Evolutionary conservation across 1,140 invertebrate genomes (phyloP).

Genomic region (Vollenhovia emeryi): DNA sequence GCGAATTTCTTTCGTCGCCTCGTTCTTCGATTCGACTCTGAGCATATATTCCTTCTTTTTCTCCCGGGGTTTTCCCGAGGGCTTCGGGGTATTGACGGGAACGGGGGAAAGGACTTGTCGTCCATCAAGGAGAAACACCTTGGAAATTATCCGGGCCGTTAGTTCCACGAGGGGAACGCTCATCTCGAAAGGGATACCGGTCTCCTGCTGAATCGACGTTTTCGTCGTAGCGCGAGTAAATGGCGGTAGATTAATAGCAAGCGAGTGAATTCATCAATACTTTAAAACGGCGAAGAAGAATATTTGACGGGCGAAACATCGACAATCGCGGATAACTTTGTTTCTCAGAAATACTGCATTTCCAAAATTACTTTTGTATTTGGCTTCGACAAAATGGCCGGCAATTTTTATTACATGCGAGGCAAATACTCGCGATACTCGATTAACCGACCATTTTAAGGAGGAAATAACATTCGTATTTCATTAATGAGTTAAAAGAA

Average conservation of each 20-base stretch:
- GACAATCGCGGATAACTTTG: too few relatives aligned
- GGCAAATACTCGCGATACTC: not conserved
- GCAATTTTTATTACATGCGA: not conserved
- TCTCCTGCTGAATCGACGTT: constrained; percentile 41
- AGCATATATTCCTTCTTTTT: constrained; percentile 18
- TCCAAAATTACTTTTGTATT: too few relatives aligned
- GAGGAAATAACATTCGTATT: not conserved
- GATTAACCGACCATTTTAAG: not conserved
- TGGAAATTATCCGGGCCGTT: constrained; percentile 57
- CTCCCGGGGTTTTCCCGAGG: not conserved
- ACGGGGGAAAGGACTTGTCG: constrained; percentile 33
- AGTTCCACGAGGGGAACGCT: not conserved
- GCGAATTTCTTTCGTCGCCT: constrained; percentile 20
- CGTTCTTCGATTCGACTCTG: constrained; percentile 34
- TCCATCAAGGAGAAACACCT: constrained; percentile 51
- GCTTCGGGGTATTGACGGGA: constrained; percentile 37
- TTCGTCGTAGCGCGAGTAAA: constrained; percentile 26
- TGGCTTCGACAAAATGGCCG: not conserved
- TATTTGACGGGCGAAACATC: constrained; percentile 48
- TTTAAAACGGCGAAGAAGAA: constrained; percentile 20
- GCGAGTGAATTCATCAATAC: constrained; percentile 60
- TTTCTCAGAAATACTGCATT: too few relatives aligned
- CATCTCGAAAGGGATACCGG: not conserved
- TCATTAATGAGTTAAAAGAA: not conserved
- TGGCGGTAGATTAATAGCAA: constrained; percentile 13